Evolutionary conservation across 2,797 vertebrate genomes (phyloP).

Genomic region (Crypturellus tataupa): DNA sequence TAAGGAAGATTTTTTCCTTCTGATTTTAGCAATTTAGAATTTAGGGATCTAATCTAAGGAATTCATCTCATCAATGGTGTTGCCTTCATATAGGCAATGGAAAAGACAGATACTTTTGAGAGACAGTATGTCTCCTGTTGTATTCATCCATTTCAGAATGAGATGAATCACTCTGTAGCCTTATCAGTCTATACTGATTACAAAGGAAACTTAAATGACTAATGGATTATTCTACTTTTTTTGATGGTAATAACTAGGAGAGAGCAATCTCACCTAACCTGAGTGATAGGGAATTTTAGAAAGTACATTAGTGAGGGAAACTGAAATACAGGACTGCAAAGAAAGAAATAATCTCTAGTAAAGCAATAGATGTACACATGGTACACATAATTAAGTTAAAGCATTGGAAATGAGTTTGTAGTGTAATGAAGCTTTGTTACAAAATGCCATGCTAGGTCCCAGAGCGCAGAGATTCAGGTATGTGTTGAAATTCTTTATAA

Average conservation of each 20-base stretch:
- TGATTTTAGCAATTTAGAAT: not conserved
- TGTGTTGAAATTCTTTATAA: not conserved
- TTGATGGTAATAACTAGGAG: not conserved
- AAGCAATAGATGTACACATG: not conserved
- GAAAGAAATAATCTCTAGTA: not conserved
- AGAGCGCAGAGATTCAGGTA: not conserved
- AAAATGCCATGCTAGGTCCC: not conserved
- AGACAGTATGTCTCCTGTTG: not conserved
- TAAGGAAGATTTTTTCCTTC: not conserved
- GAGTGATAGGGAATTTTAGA: not conserved
- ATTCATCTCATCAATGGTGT: not conserved
- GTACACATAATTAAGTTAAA: not conserved
- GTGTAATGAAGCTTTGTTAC: not conserved
- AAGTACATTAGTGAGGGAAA: not conserved
- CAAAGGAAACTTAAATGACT: not conserved
- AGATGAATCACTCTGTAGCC: slow-evolving; percentile 15
- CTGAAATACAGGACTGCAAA: not conserved
- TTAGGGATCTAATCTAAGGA: not conserved
- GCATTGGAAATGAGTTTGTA: not conserved
- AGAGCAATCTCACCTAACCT: not conserved
- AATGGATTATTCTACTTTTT: not conserved
- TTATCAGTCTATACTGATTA: not conserved
- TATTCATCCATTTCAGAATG: not conserved
- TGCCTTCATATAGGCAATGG: not conserved
- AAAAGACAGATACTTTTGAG: not conserved